Base-by-base conservation (phyloP, 2,888 invertebrate genomes). In the Pelosia muscerda region DNA sequence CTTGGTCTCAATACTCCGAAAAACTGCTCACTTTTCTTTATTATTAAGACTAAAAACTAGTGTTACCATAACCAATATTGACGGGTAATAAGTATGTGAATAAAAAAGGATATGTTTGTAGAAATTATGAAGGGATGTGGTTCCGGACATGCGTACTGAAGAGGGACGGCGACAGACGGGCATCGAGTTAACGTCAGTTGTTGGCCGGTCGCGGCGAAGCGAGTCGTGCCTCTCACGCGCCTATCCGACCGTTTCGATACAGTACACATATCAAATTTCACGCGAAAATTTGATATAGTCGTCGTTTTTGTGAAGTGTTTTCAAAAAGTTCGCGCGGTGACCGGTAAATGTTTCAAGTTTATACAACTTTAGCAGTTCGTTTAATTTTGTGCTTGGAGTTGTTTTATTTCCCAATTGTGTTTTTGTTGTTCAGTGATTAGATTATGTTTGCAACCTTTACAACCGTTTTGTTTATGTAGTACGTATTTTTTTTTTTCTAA, bases 241-340 rank as follows among this genome's bases (percentile, higher is more conserved):
- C 76, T 79, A 78, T 74, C 73, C 80, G 73, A 75, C 69, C 79
- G 76, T 79, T 83, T 83, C 85, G 85, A 88, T 84, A 84, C 86
- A 84, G 90, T 89, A 91, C 94, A 94, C 94, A 92, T 94, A 94
- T 95, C 94, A 90, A 93, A 93, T 95, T 95, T 94, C 92, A 91
- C 91, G 91, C 85, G 90, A 92, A 94, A 95, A 91, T 94, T 94
- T 92, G 94, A 92, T 94, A 93, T 92, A 77, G 94, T 94, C 86
- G 94, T 94, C 90, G 85, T 88, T 86, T 85, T 90, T 90, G 93
- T 94, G 92, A 88, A 91, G 90, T 92, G 92, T 88, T 83, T 84
- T 83, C 79, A 79, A 85, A 87, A 84, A 81, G 81, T 81, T 81
- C 73, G 76, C 66, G 74, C 72, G 79, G 76, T 79, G 67, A 70